Evolutionary conservation across 2,888 invertebrate genomes (phyloP).

Genomic region (Eupithecia vulgata): DNA sequence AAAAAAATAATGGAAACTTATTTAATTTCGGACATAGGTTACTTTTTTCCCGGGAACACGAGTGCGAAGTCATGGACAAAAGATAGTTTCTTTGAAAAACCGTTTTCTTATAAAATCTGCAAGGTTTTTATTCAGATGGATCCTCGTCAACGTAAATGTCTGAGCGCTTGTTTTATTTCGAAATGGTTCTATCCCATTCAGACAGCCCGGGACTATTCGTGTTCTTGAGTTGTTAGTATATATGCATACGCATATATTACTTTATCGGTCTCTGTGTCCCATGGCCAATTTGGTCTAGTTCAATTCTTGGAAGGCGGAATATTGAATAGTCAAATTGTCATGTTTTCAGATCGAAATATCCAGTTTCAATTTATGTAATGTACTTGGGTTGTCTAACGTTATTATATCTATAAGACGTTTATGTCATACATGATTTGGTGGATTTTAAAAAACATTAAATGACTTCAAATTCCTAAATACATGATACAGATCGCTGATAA

Average conservation of each 20-base stretch:
- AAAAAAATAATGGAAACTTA: too few species aligned
- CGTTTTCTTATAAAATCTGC: background rate
- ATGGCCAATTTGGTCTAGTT: slow-evolving; percentile 11
- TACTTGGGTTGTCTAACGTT: too few species aligned
- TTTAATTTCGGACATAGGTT: too few species aligned
- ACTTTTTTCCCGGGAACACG: too few species aligned
- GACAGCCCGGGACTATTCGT: slow-evolving; percentile 43
- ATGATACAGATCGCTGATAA: too few species aligned
- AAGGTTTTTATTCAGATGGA: background rate
- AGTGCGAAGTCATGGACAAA: too few species aligned
- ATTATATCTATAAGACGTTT: too few species aligned
- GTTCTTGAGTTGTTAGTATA: slow-evolving; percentile 20
- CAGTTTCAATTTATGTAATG: background rate
- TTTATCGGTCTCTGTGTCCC: slow-evolving; percentile 12
- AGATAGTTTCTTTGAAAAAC: too few species aligned
- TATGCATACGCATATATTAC: slow-evolving; percentile 19
- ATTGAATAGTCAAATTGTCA: background rate
- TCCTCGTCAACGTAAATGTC: background rate
- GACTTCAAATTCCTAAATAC: too few species aligned
- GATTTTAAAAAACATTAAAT: too few species aligned
- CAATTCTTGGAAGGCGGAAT: slow-evolving; percentile 9
- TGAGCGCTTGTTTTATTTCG: background rate
- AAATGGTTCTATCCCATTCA: background rate
- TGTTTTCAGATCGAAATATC: background rate
- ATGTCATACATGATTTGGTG: too few species aligned